phyloP scores from a whole-genome alignment of 2,797 vertebrate genomes.

The Periophthalmus magnuspinnatus region DNA sequence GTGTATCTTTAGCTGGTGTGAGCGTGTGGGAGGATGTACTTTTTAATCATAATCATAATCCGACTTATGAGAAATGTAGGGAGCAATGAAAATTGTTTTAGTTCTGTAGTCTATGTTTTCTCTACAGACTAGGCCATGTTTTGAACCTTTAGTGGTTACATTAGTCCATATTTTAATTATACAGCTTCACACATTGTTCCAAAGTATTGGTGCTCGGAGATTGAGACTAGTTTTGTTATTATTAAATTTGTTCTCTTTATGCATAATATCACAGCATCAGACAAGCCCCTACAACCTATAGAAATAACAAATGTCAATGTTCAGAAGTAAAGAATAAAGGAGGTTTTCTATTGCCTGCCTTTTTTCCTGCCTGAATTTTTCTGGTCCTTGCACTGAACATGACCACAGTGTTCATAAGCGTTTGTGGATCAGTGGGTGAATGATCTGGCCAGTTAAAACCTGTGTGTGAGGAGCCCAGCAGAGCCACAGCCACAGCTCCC shows the following conservation, averaged over 20 bases:
- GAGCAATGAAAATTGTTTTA: neutral
- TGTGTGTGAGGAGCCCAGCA: conserved; percentile 10
- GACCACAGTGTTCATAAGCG: neutral
- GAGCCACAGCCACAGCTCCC: conserved; percentile 29
- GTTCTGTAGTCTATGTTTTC: neutral
- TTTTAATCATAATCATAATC: conserved; percentile 30
- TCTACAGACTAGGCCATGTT: neutral
- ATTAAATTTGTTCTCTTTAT: neutral
- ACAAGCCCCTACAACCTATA: neutral
- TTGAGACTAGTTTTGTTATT: neutral
- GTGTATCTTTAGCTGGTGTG: conserved; percentile 33
- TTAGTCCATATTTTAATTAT: neutral
- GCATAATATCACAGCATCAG: neutral
- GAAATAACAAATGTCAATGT: too few species aligned
- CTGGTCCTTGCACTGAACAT: neutral
- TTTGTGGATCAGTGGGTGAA: neutral
- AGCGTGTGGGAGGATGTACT: conserved; percentile 20
- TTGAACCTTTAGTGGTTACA: neutral
- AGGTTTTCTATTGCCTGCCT: neutral
- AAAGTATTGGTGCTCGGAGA: neutral
- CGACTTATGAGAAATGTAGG: conserved; percentile 22
- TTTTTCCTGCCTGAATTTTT: neutral
- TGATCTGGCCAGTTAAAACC: neutral
- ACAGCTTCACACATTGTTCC: neutral
- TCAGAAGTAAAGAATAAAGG: neutral